Evolutionary conservation across 2,888 invertebrate genomes (phyloP), one percentile per base, ranked within the genome.

Genomic region (Temnothorax unifasciatus): DNA sequence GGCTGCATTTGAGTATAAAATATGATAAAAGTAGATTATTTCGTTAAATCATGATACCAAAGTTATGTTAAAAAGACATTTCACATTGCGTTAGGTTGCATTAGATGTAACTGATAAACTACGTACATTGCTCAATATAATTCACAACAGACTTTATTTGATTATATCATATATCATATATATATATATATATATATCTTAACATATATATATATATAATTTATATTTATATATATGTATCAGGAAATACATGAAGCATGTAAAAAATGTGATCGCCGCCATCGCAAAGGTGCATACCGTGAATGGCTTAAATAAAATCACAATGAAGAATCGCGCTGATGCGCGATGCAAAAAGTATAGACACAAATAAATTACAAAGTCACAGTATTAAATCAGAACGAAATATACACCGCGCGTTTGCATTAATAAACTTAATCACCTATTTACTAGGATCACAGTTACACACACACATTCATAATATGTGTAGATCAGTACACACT

Each of bases 371-470:
- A 75, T 87, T 85, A 90, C 21, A 86, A 84, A 83, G 81, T 86
- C 83, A 84, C 81, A 90, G 84, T 90, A n/a, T 21, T 54, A 89
- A 88, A 89, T 87, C 79, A 88, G 85, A 81, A 81, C 18, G 3
- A 79, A 71, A 44, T 71, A 63, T 88, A 77, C 76, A 87, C 75
- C 85, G 86, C 84, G 85, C 84, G 87, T 77, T 87, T 88, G 84
- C 86, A 85, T 86, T 88, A 90, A 92, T 93, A 92, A 94, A 93
- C 92, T 94, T 93, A 93, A 90, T 90, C 89, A 89, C 92, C 93
- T 94, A 94, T 92, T 92, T 86, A 89, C 94, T 94, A 94, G 93
- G 93, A 95, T 95, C 94, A 95, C 94, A 95, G 94, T 94, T 95
- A 95, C 92, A 29, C 25, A 94, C 29, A 44, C 25, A 44, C 25